Evolutionary conservation across 2,797 vertebrate genomes (phyloP).

Genomic region (Alfaro cultratus): DNA sequence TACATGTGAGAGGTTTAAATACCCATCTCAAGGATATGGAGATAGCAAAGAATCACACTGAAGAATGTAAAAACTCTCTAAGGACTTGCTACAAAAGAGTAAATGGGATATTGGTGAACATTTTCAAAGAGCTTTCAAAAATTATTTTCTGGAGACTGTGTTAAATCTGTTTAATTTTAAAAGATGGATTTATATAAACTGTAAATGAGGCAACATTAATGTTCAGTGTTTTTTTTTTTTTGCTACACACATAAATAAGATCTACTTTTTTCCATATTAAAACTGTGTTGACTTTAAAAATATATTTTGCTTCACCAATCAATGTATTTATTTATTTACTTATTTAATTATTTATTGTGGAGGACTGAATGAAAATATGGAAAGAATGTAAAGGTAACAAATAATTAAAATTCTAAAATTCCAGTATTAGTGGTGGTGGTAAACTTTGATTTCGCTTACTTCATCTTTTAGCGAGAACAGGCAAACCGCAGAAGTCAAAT

Average conservation of each 20-base stretch:
- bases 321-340: neutral
- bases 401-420: neutral
- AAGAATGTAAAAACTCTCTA: neutral
- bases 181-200: neutral
- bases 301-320: neutral
- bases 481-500: neutral
- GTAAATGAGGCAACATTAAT: neutral
- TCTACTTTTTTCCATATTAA: neutral
- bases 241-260: neutral
- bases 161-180: neutral
- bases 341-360: no score
- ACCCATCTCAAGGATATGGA: neutral
- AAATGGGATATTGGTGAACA: neutral
- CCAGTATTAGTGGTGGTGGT: no score
- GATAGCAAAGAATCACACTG: neutral
- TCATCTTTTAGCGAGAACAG: neutral
- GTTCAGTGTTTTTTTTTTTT: neutral
- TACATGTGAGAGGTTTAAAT: neutral
- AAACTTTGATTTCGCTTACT: neutral
- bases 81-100: neutral
- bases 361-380: neutral
- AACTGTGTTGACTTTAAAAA: neutral
- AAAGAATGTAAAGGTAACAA: neutral
- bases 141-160: neutral
- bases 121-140: neutral